These are phyloP conservation scores for Eumeta japonica DNA, from an alignment of 1,140 invertebrate genomes.

Conservation along the genomic window DNA sequence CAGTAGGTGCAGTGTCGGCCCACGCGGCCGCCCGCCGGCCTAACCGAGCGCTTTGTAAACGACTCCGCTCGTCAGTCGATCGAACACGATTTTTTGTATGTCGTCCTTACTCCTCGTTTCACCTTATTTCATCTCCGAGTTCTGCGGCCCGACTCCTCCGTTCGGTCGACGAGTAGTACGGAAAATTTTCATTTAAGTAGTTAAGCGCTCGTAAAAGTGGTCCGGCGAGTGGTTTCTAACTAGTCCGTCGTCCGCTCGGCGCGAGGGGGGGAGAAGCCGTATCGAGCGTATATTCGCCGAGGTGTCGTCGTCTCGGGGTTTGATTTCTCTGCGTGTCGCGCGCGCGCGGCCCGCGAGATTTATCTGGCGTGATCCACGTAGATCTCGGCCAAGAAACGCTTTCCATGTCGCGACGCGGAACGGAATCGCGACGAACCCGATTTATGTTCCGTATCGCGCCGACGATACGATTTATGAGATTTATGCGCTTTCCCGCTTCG, in stretches of 20 bases:
- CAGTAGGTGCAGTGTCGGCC: slow-evolving; percentile 52
- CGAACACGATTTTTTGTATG: slow-evolving; percentile 2
- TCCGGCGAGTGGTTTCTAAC: no score
- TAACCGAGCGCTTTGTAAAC: slow-evolving; percentile 47
- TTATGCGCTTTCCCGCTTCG: slow-evolving; percentile 14
- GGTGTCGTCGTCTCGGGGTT: no score
- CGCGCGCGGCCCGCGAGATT: slow-evolving; percentile 19
- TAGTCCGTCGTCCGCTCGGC: no score
- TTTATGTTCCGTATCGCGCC: slow-evolving; percentile 19
- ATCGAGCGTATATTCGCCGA: no score
- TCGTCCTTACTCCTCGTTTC: slow-evolving; percentile 4
- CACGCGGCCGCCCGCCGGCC: no score
- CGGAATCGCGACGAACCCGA: slow-evolving; percentile 11
- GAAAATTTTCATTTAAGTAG: no score
- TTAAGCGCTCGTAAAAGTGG: no score
- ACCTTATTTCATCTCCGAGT: slow-evolving; percentile 6
- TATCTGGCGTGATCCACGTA: slow-evolving; percentile 26
- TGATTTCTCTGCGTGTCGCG: slow-evolving; percentile 21
- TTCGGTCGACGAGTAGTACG: no score
- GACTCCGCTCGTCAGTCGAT: slow-evolving; percentile 11
- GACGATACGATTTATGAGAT: slow-evolving; percentile 23
- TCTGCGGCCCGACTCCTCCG: no score
- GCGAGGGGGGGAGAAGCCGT: no score
- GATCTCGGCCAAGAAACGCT: slow-evolving; percentile 29
- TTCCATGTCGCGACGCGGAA: slow-evolving; percentile 32